Percentiles rank a stretch among this genome's conserved stretches.
phyloP scores from a whole-genome alignment of 2,888 invertebrate species.

The Rhyacophila evoluta region DNA sequence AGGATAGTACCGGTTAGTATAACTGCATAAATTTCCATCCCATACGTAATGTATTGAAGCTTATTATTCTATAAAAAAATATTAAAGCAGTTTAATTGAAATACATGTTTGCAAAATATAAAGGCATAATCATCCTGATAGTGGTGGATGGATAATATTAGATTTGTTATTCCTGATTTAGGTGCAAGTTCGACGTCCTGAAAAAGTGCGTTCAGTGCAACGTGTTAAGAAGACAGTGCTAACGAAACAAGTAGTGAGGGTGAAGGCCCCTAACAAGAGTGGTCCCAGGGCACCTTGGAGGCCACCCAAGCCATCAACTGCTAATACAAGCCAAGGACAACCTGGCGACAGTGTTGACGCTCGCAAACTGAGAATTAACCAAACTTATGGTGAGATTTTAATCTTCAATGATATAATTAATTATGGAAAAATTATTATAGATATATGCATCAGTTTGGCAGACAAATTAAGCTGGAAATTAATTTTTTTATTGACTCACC shows the following conservation, averaged over 20 bases:
- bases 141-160: too few species aligned
- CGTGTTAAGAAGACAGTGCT: constrained; percentile 92
- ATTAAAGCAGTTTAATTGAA: too few species aligned
- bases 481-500: too few species aligned
- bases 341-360: constrained; percentile 78
- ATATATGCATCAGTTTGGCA: too few species aligned
- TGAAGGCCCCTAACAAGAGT: constrained; percentile 70
- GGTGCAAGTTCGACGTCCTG: constrained; percentile 87
- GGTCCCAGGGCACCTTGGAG: constrained; percentile 58
- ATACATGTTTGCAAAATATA: too few species aligned
- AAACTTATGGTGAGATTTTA: constrained; percentile 73
- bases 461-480: too few species aligned
- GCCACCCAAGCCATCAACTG: constrained; percentile 36
- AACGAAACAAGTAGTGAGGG: constrained; percentile 87
- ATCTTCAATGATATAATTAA: too few species aligned
- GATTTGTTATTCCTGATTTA: constrained; percentile 58
- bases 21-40: too few species aligned
- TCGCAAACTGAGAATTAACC: constrained; percentile 82
- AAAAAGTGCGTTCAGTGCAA: constrained; percentile 85
- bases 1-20: constrained; percentile 76
- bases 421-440: too few species aligned
- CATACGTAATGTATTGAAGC: too few species aligned
- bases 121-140: too few species aligned
- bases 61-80: too few species aligned
- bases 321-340: constrained; percentile 52